Base-by-base conservation (phyloP, 2,888 invertebrate genomes). In the Salticus scenicus region DNA sequence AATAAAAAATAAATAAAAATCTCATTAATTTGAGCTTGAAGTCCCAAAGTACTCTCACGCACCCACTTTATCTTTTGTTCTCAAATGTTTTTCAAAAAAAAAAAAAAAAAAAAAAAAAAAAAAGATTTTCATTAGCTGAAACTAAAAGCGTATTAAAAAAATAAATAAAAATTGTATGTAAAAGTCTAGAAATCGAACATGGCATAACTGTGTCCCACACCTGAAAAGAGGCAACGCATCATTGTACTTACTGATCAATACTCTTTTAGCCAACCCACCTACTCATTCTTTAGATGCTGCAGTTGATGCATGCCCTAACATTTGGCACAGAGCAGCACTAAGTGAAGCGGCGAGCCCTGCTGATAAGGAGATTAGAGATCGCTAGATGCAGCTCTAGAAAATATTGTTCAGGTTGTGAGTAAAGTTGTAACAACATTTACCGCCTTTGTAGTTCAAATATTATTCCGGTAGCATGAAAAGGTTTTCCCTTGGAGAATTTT, bases 181-280 rank as follows among this genome's bases (percentile, higher is more conserved):
- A 12, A 17, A 47, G 17, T 1, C 42, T 47, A 17, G 42, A 47
- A 47, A 47, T 47, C 42, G 42, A 47, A 47, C 42, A 47, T 17
- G 42, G 10, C 42, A 17, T 47, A 47, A 17, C 42, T 47, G 42
- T 47, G 42, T 47, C 42, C 42, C 17, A 47, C 42, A 79, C 79
- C 79, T 79, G 75, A 41, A 75, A 75, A 28, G 42, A 28, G 10
- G 27, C 24, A 63, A 63, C 24, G 41, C 67, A 64, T 74, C 74
- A 37, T 31, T 33, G 69, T 63, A 71, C 41, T 41, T 64, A 33
- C 69, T 81, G 74, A 81, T 81, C 81, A 81, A 81, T 81, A 81
- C 41, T 51, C 20, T 14, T 47, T 47, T 28, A 69, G 67, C 66
- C 63, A 41, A 31, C 41, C 79, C 79, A 74, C 69, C 81, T 81